Conservation (phyloP, 2,797 vertebrate species). For the Tenualosa thibaudeaui region DNA sequence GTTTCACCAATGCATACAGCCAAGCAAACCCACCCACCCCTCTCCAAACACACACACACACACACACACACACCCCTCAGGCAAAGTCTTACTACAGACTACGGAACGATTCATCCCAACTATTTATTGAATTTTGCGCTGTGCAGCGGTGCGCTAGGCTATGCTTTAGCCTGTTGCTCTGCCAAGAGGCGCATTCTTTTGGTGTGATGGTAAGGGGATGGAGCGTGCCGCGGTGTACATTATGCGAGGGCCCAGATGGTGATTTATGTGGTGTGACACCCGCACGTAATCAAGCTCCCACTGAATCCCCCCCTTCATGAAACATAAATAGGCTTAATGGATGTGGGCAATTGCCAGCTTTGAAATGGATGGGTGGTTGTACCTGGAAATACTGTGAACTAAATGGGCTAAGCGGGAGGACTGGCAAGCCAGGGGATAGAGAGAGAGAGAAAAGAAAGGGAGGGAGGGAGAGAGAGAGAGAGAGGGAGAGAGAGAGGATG, state of each 20-base stretch:
- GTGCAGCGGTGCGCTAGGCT: background rate
- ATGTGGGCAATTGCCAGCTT: background rate
- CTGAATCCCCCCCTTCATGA: background rate
- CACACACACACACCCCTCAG: background rate
- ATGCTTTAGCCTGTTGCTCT: background rate
- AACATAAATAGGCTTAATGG: conserved; percentile 21
- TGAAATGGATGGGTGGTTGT: background rate
- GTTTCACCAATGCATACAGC: background rate
- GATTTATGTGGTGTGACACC: conserved; percentile 23
- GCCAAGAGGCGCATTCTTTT: conserved; percentile 4
- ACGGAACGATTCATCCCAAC: background rate
- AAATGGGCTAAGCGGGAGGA: background rate
- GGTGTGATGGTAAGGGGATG: conserved; percentile 9
- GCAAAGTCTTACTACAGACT: background rate
- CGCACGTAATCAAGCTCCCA: background rate
- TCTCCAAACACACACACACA: too few relatives aligned
- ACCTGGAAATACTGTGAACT: background rate
- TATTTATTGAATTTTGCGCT: background rate
- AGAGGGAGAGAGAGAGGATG: conserved; percentile 2
- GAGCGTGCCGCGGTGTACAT: background rate
- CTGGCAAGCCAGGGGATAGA: background rate
- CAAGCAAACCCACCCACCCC: too few relatives aligned
- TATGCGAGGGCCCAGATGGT: background rate
- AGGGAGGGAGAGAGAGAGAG: background rate
- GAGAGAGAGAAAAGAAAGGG: too few relatives aligned